Percentiles rank a stretch among this genome's conserved stretches.
These are phyloP conservation scores for Montipora efflorescens DNA, from an alignment of 64 coral and sea anemone species.

Conservation along the genomic window DNA sequence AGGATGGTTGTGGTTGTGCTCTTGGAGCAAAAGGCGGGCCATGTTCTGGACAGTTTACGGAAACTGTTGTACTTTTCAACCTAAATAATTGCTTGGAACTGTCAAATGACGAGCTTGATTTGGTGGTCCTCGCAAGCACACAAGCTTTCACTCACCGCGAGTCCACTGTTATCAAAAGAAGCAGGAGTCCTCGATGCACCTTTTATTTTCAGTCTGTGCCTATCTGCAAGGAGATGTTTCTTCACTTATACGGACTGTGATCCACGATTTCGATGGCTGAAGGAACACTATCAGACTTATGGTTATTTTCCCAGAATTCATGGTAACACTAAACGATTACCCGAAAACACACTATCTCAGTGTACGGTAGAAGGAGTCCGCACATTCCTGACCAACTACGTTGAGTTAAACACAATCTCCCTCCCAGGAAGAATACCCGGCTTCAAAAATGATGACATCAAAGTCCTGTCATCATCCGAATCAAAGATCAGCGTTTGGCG, in stretches of 20 bases:
- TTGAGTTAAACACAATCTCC: slow-evolving; percentile 32
- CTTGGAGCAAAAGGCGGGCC: neutral
- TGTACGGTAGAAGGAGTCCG: neutral
- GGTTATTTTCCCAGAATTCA: slow-evolving; percentile 22
- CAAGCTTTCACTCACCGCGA: neutral
- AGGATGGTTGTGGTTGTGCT: slow-evolving; percentile 17
- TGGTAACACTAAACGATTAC: slow-evolving; percentile 19
- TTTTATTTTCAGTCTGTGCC: slow-evolving; percentile 16
- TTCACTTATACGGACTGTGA: slow-evolving; percentile 11
- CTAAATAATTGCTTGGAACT: slow-evolving; percentile 35
- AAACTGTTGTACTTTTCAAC: neutral
- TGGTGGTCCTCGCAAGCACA: slow-evolving; percentile 16
- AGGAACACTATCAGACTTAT: slow-evolving; percentile 18
- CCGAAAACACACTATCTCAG: slow-evolving; percentile 1
- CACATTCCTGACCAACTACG: slow-evolving; percentile 16
- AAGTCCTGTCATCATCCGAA: slow-evolving; percentile 56
- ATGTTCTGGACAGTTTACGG: slow-evolving; percentile 23
- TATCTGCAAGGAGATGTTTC: slow-evolving; percentile 20
- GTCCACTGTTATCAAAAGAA: slow-evolving; percentile 8
- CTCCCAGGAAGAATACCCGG: slow-evolving; percentile 35
- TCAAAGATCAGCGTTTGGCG: slow-evolving; percentile 43
- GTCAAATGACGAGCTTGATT: slow-evolving; percentile 28
- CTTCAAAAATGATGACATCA: slow-evolving; percentile 31
- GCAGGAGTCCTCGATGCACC: slow-evolving; percentile 12
- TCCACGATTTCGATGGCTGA: slow-evolving; percentile 17